Evolutionary conservation across 2,113 vertebrate genomes (phyloP).

Genomic region (Diadophis punctatus): DNA sequence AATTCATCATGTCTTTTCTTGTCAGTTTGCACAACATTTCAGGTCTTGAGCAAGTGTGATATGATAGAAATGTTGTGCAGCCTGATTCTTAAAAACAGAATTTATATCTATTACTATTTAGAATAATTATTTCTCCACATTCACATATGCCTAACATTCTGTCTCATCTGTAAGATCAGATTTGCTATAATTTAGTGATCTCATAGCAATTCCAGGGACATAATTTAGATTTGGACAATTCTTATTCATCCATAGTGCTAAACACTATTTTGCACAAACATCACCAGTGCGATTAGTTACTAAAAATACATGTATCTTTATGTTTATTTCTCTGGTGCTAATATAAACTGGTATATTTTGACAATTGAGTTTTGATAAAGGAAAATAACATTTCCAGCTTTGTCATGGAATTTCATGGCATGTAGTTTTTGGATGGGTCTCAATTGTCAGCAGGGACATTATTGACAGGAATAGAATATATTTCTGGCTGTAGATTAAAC

Average conservation of each 20-base stretch:
- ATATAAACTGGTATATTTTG: background rate
- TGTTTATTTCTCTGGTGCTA: background rate
- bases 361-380: background rate
- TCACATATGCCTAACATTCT: background rate
- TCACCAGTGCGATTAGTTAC: background rate
- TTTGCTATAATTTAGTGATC: background rate
- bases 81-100: conserved; percentile 46
- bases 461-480: background rate
- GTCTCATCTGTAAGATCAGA: background rate
- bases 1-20: conserved; percentile 66
- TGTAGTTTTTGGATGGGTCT: background rate
- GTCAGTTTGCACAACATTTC: conserved; percentile 58
- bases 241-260: background rate
- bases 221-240: background rate
- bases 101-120: background rate
- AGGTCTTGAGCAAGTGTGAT: conserved; percentile 62
- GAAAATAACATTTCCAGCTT: background rate
- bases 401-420: background rate
- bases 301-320: background rate
- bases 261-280: background rate
- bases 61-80: conserved; percentile 39
- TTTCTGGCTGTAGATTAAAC: background rate
- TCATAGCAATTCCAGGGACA: background rate
- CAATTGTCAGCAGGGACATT: background rate
- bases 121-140: background rate